These are phyloP conservation scores for Chrysemys picta DNA, from an alignment of 2,113 vertebrate species.

Conservation along the genomic window DNA sequence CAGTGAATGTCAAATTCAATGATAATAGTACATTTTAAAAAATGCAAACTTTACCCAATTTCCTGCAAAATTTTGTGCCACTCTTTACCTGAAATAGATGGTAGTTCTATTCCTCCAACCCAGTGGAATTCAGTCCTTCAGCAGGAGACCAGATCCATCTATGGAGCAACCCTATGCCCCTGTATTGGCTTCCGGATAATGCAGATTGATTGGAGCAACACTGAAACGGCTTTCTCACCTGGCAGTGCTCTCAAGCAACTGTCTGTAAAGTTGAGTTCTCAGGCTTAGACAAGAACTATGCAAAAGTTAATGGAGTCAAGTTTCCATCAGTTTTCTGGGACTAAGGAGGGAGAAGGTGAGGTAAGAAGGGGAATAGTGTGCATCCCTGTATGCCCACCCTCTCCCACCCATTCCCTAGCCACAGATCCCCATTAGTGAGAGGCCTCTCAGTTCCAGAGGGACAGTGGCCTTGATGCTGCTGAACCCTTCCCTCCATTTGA, in stretches of 20 bases:
- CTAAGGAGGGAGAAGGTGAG: not conserved
- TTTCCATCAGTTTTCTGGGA: not conserved
- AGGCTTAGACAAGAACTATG: not conserved
- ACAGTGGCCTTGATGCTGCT: no score
- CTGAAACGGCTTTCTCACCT: not conserved
- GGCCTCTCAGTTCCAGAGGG: not conserved
- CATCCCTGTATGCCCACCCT: not conserved
- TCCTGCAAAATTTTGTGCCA: not conserved
- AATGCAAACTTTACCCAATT: not conserved
- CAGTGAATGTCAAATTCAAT: not conserved
- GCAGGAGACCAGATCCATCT: not conserved
- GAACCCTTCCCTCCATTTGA: no score
- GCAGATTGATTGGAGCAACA: not conserved
- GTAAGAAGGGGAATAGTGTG: not conserved
- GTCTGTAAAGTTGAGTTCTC: not conserved
- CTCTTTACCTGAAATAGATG: not conserved
- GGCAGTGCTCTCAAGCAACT: not conserved
- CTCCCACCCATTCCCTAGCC: not conserved
- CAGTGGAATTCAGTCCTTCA: not conserved
- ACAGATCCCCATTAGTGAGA: not conserved
- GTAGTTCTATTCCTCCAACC: not conserved
- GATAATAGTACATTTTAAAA: not conserved
- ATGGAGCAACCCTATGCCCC: not conserved
- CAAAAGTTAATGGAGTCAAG: not conserved
- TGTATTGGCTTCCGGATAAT: not conserved